Percentiles rank a stretch among this genome's conserved stretches.
phyloP scores from a whole-genome alignment of 2,888 invertebrate genomes.

The Fabriciana adippe region DNA sequence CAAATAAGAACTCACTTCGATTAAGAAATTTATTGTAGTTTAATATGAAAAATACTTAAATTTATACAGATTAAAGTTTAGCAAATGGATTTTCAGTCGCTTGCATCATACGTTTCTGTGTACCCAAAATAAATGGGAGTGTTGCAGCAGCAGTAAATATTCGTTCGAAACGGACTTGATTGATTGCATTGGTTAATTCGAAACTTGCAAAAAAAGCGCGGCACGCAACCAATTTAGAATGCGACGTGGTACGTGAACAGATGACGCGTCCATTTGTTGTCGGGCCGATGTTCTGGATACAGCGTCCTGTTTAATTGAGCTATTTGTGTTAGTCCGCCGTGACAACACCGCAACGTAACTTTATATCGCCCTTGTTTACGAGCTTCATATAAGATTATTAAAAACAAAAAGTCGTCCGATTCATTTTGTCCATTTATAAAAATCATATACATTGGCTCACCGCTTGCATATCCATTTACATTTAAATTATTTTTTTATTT shows the following conservation, averaged over 20 bases:
- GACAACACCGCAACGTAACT: constrained; percentile 60
- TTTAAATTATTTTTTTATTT: too few species aligned
- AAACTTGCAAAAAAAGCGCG: constrained; percentile 54
- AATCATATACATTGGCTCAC: not conserved
- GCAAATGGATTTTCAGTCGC: constrained; percentile 27
- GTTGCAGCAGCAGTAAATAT: constrained; percentile 38
- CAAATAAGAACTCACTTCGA: not conserved
- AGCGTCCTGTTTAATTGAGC: constrained; percentile 71
- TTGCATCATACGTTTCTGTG: constrained; percentile 29
- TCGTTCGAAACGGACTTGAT: constrained; percentile 49
- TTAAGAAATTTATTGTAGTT: not conserved
- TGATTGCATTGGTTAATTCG: constrained; percentile 52
- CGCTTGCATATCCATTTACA: too few species aligned
- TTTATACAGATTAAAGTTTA: constrained; percentile 10
- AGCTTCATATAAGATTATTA: constrained; percentile 27
- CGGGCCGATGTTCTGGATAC: constrained; percentile 54
- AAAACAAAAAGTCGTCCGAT: constrained; percentile 1
- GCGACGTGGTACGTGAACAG: constrained; percentile 64
- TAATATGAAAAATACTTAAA: not conserved
- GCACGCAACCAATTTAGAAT: constrained; percentile 68
- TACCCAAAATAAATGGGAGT: constrained; percentile 32
- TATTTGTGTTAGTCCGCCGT: constrained; percentile 70
- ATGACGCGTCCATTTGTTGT: constrained; percentile 60
- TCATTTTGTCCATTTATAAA: not conserved
- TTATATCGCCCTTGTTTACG: constrained; percentile 56